Base-by-base conservation (phyloP, 2,888 invertebrate genomes). In the Synanthedon formicaeformis region DNA sequence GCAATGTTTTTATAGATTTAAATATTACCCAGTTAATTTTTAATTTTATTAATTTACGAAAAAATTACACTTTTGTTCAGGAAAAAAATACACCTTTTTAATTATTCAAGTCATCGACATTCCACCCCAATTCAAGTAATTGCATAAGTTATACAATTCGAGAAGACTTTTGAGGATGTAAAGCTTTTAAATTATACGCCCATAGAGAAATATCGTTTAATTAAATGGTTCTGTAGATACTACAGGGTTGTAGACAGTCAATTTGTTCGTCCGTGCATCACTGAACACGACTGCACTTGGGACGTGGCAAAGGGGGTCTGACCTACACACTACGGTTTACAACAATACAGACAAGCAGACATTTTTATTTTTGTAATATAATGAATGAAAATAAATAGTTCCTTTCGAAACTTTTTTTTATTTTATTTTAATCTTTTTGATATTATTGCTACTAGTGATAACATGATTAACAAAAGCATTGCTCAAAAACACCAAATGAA, bases 201-300 rank as follows among this genome's bases (percentile, higher is more conserved):
- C 78, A 75, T 79, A 78, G 78, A 69, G 72, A 74, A 66, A 63
- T 65, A 64, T 65, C 61, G 67, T 71, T 69, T 69, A 50, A 50
- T 50, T 52, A 70, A 73, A 81, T 79, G 76, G 69, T 74, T 79
- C 77, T 71, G 80, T 82, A 83, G 80, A 70, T 70, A 76, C 67
- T 71, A 77, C 83, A 81, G 81, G 18, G 82, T 79, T 75, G 73
- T 73, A 73, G 23, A 23, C 23, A 23, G 79, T 80, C 72, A 77
- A 78, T 82, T 75, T 79, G 82, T 81, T 78, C 81, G 79, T 83
- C 81, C 84, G 78, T 81, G 79, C 81, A 79, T 78, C 73, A 79
- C 70, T 73, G 45, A 45, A 34, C 34, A 10, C 34, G 34, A 8
- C 34, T 34, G 34, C 34, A 10, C 8, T 34, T 34, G 10, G 34